Conservation (phyloP, 2,797 vertebrate species). For the Threskiornis aethiopicus region DNA sequence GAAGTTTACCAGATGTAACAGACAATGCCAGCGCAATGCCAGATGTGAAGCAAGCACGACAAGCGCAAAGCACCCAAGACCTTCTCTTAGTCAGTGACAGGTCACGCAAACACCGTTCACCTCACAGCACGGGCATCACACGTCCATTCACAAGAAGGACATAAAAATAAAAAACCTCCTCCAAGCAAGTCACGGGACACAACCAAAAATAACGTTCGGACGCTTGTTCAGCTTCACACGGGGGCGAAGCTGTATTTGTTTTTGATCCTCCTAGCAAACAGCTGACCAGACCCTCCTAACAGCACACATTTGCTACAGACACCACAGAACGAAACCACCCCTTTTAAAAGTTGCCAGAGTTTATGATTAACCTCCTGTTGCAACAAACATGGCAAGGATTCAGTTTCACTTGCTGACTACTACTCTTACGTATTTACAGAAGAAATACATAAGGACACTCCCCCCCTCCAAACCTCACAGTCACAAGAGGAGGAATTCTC, state of each 20-base stretch:
- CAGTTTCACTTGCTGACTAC: conserved; percentile 38
- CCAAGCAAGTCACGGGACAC: background rate
- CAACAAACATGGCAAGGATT: conserved; percentile 39
- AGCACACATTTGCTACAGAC: background rate
- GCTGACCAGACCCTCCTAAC: background rate
- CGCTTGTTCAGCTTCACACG: background rate
- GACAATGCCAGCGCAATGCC: accelerated
- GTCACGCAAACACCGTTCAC: background rate
- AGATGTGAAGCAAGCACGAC: background rate
- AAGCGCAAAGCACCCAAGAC: background rate
- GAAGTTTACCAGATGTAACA: background rate
- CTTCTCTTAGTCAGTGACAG: background rate
- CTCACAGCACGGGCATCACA: background rate
- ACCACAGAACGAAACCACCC: background rate
- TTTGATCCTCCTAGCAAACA: background rate
- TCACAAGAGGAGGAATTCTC: background rate
- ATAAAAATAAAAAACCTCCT: background rate
- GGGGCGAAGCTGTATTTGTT: background rate
- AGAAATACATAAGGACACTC: background rate
- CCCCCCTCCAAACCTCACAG: background rate
- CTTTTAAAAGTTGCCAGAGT: conserved; percentile 22
- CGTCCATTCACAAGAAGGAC: background rate
- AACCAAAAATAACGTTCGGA: background rate
- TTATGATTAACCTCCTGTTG: conserved; percentile 51
- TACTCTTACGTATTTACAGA: background rate